A percentile compares a stretch with the other conserved stretches of the same genome.
These are phyloP conservation scores for Callosobruchus maculatus DNA, from an alignment of 2,888 invertebrate species.

Conservation along the genomic window DNA sequence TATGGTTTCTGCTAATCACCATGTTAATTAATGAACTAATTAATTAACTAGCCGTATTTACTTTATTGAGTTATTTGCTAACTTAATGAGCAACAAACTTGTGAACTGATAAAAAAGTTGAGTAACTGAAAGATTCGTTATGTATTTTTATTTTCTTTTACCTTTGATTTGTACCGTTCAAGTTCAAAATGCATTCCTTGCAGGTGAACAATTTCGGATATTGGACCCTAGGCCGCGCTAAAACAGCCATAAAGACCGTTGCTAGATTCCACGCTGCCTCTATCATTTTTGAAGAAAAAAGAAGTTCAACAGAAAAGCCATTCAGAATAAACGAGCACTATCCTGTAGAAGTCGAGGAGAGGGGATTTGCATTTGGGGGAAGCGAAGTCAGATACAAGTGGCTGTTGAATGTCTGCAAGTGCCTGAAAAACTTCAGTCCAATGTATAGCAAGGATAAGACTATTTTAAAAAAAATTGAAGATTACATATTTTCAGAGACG, in stretches of 20 bases:
- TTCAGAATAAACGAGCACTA: constrained; percentile 32
- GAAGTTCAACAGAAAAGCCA: constrained; percentile 14
- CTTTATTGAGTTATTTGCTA: no score
- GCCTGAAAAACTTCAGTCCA: constrained; percentile 29
- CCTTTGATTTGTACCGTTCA: no score
- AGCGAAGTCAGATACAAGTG: constrained; percentile 42
- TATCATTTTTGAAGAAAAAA: constrained; percentile 52
- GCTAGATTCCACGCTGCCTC: constrained; percentile 55
- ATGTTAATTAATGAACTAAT: no score
- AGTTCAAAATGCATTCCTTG: background rate
- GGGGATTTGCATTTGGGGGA: constrained; percentile 26
- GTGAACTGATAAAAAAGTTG: no score
- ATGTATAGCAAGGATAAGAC: constrained; percentile 19
- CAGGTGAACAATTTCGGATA: constrained; percentile 22
- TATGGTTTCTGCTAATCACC: no score
- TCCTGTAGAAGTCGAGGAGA: constrained; percentile 30
- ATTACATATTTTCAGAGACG: constrained; percentile 21
- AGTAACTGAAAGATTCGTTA: no score
- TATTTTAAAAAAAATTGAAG: constrained; percentile 20
- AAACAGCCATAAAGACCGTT: constrained; percentile 30
- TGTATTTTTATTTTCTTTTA: no score
- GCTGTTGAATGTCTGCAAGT: constrained; percentile 25
- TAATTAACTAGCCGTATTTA: no score
- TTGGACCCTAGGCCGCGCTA: constrained; percentile 16
- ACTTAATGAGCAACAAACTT: no score